A percentile compares a stretch with the other conserved stretches of the same genome.
phyloP scores from a whole-genome alignment of 2,888 invertebrate genomes.

The Pogonocherus hispidulus region DNA sequence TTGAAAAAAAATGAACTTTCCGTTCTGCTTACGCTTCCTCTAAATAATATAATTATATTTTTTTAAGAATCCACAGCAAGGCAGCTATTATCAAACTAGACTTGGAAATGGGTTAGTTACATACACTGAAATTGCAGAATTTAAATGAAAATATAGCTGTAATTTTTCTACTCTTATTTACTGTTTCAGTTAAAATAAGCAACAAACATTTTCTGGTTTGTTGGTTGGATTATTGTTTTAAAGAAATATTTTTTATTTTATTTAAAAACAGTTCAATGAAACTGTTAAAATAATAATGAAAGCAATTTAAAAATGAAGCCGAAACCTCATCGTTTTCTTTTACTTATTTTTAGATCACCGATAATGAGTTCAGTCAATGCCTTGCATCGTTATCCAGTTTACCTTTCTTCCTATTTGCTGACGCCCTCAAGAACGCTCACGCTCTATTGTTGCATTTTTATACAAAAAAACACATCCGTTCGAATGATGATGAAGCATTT shows the following conservation, averaged over 20 bases:
- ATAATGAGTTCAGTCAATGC: background rate
- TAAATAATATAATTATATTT: too few species aligned
- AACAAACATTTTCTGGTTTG: too few species aligned
- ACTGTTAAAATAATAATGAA: background rate
- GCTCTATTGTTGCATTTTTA: slow-evolving; percentile 5
- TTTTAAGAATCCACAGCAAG: too few species aligned
- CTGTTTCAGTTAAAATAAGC: too few species aligned
- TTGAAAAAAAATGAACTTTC: background rate
- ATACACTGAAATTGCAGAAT: background rate
- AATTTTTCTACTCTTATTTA: too few species aligned
- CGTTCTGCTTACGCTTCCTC: too few species aligned
- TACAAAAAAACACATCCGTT: background rate
- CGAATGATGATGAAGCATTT: slow-evolving; percentile 5
- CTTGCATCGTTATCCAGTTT: background rate
- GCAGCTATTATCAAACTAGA: too few species aligned
- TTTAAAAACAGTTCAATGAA: too few species aligned
- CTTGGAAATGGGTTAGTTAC: too few species aligned
- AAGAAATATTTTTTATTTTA: too few species aligned
- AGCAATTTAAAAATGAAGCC: background rate
- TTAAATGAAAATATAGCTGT: background rate
- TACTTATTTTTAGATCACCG: too few species aligned
- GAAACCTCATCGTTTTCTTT: background rate
- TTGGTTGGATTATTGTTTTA: too few species aligned
- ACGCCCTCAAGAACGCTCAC: background rate
- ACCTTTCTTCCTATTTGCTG: slow-evolving; percentile 5